Evolutionary conservation across 2,888 invertebrate species (phyloP), one percentile per base, ranked within the genome.

Genomic region (Lamellibrachia columna): DNA sequence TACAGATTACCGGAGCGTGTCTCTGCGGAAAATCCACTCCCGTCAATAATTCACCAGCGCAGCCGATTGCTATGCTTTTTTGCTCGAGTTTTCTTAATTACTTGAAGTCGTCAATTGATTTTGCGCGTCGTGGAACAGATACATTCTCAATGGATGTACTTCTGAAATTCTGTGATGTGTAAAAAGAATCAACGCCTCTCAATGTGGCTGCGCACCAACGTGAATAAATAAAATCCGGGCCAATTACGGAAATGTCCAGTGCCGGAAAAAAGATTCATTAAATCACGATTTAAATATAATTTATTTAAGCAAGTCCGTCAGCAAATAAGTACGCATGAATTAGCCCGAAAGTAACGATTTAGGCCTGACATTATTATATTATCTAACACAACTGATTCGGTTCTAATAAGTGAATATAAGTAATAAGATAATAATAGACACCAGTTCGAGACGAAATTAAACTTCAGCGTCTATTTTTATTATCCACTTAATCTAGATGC

Each of bases 71-170:
- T 22, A 75, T 22, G 75, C 22, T 75, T 75, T 60, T 75, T 75
- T 75, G 75, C 75, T 75, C 75, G 75, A 75, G 75, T 75, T 75
- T 75, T 75, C 75, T 75, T 75, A 75, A 75, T 75, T 75, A 75
- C 75, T 75, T 75, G 75, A 75, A 15, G 75, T 75, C 75, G 75
- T 75, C 75, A n/a, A 75, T 75, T 75, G 75, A 75, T 75, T 15
- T 75, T 22, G 75, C 75, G 0, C n/a, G 75, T 75, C 75, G 75
- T n/a, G 75, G 22, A 75, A 3, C 75, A 75, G 75, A 75, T 75
- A 22, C 22, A n/a, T 75, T 75, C 75, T 75, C 75, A 15, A 75
- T 75, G n/a, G 75, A 75, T 75, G 75, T 6, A 3, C 75, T 22
- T 75, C 75, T 75, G 22, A 75, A 7, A 75, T 15, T 75, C 75